Evolutionary conservation across 2,888 invertebrate genomes (phyloP).

Genomic region (Chrysolina oricalcia): DNA sequence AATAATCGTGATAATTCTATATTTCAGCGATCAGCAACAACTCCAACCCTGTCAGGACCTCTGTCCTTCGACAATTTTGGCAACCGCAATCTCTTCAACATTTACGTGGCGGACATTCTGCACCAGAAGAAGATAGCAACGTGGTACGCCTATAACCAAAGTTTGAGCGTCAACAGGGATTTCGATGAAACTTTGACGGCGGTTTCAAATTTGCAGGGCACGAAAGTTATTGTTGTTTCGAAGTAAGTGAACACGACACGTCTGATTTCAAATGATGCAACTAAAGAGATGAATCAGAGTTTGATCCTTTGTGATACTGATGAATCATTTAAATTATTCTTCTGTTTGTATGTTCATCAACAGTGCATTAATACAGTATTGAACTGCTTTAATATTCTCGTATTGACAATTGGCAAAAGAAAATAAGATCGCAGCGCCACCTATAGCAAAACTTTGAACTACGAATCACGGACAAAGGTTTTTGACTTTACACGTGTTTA

Average conservation of each 20-base stretch:
- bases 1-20: not conserved
- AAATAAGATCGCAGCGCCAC: too few species aligned
- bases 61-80: constrained; percentile 37
- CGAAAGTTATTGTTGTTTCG: constrained; percentile 38
- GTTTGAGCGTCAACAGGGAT: constrained; percentile 23
- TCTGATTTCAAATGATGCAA: not conserved
- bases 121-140: constrained; percentile 39
- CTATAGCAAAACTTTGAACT: too few species aligned
- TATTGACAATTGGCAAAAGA: too few species aligned
- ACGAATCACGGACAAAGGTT: too few species aligned
- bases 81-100: constrained; percentile 38
- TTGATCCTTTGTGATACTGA: too few species aligned
- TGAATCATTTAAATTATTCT: too few species aligned
- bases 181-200: constrained; percentile 34
- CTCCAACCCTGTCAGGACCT: constrained; percentile 35
- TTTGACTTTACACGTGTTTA: too few species aligned
- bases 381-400: too few species aligned
- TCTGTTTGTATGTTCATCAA: too few species aligned
- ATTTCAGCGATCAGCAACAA: constrained; percentile 27
- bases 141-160: constrained; percentile 39
- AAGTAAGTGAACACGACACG: constrained; percentile 23
- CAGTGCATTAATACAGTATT: too few species aligned
- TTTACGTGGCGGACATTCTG: constrained; percentile 35
- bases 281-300: too few species aligned
- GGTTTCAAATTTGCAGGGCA: constrained; percentile 39